Conservation (phyloP, 2,888 invertebrate genomes). For the Tholera decimalis region DNA sequence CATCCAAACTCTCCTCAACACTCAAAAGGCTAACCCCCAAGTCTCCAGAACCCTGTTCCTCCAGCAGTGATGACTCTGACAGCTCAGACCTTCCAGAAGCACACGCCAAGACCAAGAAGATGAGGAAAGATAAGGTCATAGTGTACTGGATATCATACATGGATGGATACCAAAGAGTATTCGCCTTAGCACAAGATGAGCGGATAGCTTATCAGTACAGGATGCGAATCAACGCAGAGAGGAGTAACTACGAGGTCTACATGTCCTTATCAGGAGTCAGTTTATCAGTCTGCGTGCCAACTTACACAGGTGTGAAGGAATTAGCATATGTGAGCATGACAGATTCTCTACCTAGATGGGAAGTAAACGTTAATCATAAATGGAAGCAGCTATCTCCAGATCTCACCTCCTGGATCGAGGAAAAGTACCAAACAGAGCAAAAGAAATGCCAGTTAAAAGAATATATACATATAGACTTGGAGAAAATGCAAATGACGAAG, state of each 20-base stretch:
- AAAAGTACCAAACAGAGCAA: conserved; percentile 93
- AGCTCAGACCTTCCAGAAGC: conserved; percentile 85
- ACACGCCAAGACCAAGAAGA: conserved; percentile 91
- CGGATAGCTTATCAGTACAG: conserved; percentile 92
- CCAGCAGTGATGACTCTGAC: conserved; percentile 92
- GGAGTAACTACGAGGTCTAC: conserved; percentile 93
- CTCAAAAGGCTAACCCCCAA: conserved; percentile 89
- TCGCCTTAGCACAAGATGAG: conserved; percentile 95
- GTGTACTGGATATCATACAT: conserved; percentile 96
- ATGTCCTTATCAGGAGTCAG: conserved; percentile 94
- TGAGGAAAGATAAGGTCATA: conserved; percentile 94
- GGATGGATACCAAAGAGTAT: conserved; percentile 94
- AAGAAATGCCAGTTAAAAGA: conserved; percentile 95
- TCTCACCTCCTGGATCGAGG: conserved; percentile 95
- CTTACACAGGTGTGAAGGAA: conserved; percentile 89
- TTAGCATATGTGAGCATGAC: conserved; percentile 93
- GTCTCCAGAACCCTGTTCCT: conserved; percentile 89
- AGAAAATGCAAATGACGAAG: conserved; percentile 96
- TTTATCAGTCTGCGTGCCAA: conserved; percentile 90
- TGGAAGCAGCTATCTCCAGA: conserved; percentile 96
- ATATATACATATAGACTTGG: conserved; percentile 95
- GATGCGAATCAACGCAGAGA: conserved; percentile 92
- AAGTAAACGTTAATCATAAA: conserved; percentile 94
- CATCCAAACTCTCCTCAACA: conserved; percentile 90
- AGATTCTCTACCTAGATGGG: conserved; percentile 95